Percentiles rank a stretch among this genome's conserved stretches.
Evolutionary conservation across 2,797 vertebrate genomes (phyloP).

Genomic region (Cichlasoma orientale): DNA sequence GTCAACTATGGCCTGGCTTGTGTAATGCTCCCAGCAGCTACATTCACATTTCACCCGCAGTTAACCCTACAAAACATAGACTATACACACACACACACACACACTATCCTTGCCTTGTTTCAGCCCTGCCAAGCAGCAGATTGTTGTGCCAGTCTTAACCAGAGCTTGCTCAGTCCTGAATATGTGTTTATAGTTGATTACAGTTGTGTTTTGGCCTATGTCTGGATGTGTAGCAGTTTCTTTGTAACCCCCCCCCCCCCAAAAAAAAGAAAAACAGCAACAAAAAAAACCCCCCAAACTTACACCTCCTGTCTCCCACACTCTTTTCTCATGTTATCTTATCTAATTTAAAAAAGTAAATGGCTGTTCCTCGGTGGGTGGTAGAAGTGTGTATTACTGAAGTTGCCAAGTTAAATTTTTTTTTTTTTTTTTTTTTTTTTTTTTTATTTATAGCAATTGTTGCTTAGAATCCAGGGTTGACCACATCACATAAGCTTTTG

Average conservation of each 20-base stretch:
- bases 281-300: too few species aligned
- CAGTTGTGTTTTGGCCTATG: constrained; percentile 46
- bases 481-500: constrained; percentile 14
- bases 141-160: constrained; percentile 56
- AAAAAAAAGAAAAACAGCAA: too few species aligned
- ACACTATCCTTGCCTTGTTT: constrained; percentile 44
- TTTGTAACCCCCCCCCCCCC: neutral
- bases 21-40: constrained; percentile 74
- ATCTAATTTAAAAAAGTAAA: constrained; percentile 2
- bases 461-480: constrained; percentile 5
- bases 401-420: neutral
- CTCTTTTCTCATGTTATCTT: constrained; percentile 10
- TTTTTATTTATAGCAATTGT: constrained; percentile 6
- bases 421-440: too few species aligned
- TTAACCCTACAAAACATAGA: constrained; percentile 72
- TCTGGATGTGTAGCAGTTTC: constrained; percentile 19
- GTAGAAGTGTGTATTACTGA: constrained; percentile 4
- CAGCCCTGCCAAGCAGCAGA: constrained; percentile 39
- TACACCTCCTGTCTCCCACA: constrained; percentile 4
- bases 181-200: constrained; percentile 60
- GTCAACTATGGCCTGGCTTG: constrained; percentile 77
- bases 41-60: constrained; percentile 74
- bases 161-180: constrained; percentile 40
- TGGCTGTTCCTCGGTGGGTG: neutral
- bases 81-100: constrained; percentile 25